Base-by-base conservation (phyloP, 2,888 invertebrate genomes). In the Kuschelorhynchus macadamiae region DNA sequence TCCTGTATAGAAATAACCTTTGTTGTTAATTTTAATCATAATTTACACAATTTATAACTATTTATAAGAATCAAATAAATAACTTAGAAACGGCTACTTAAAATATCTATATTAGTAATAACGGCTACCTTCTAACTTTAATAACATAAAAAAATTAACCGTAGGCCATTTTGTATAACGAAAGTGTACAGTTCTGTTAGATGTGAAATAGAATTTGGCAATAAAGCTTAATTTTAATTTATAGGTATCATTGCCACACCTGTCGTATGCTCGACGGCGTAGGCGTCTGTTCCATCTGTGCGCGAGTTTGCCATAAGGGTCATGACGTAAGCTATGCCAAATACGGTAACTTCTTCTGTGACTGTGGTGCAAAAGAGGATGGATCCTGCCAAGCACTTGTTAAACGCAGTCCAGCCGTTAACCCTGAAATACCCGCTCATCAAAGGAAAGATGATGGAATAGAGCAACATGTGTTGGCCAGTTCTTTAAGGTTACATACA, bases 271-370 rank as follows among this genome's bases (percentile, higher is more conserved):
- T 97, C 64, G 98, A 98, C 82, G 95, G 97, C 5, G 97, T 97
- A 1, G 99, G 99, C 0, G 98, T 98, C 21, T 99, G 99, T 82
- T 95, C 97, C 0, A 93, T 98, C 12, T 99, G 99, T 85, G 98
- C 98, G 0, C 88, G 96, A 59, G 98, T 98, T 7, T 70, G 70
- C 18, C 98, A 98, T 82, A 91, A 94, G 73, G 96, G 95, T 0
- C 98, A 98, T 81, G 98, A 98, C 82, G 92, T 98, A 0, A 93
- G 97, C 3, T 98, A 98, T 81, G 96, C 98, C 55, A 99, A 99
- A 83, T 97, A 94, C 81, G 98, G 98, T 0, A 97, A 97, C 80
- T 99, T 99, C 87, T 99, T 99, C 87, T 99, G 99, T 80, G 98
- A 98, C 83, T 99, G 99, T 81, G 98, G 98, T 1, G 97, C 97